Evolutionary conservation across 2,797 vertebrate species (phyloP), one percentile per base, ranked within the genome.

Genomic region (Coranthus polyacanthus): DNA sequence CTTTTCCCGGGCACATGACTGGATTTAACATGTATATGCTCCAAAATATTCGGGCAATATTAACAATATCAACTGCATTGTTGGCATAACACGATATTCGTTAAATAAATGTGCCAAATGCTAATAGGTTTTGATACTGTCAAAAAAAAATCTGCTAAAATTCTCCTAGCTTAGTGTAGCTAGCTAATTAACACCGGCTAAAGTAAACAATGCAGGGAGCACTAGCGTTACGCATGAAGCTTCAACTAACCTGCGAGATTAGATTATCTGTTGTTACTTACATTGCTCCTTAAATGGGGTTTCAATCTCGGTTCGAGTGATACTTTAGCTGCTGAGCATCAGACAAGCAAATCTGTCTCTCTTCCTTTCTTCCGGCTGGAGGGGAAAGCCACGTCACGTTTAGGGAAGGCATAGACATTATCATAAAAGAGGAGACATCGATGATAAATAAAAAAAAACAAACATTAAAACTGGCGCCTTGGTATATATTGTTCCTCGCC

Each of bases 321-420:
- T 6, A 1, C n/a, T 16, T 17, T 34, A 67, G 66, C 29, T 22
- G 26, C 37, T 59, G 72, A 9, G 58, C 41, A 29, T 21, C 41
- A 34, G 15, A 59, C 37, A 21, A 24, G 39, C 22, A 41, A 16
- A 18, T 8, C 22, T 9, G 10, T 29, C 15, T 50, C 17, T 52
- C 4, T 5, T 5, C 1, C 15, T 16, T 43, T 17, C 54, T 87
- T 90, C 89, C 90, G 84, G 75, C 1, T 49, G 12, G 1, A 53
- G 13, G 0, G 16, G 65, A 88, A 79, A 57, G 86, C 73, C 89
- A 89, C 88, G 89, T 92, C 88, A 90, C 78, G n/a, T 70, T 57
- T 50, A 42, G 22, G 4, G 13, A 13, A 32, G 0, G 11, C 13
- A 18, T 24, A 55, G n/a, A n/a, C n/a, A n/a, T n/a, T n/a, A n/a